These are phyloP conservation scores for Misgurnus mizolepis DNA, from an alignment of 2,113 vertebrate species.

Conservation along the genomic window DNA sequence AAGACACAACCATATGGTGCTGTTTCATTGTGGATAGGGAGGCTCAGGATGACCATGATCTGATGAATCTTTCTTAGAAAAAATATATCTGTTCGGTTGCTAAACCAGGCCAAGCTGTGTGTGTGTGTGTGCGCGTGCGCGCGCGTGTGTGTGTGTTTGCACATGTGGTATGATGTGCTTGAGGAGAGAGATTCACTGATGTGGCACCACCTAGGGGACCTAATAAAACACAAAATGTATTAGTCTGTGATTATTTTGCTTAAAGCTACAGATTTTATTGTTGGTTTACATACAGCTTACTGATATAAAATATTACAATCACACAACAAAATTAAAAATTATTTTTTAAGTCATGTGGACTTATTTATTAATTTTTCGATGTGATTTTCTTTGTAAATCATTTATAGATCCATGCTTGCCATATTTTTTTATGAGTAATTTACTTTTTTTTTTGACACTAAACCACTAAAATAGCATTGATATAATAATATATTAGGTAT, in stretches of 20 bases:
- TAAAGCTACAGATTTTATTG: background rate
- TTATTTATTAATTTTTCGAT: no score
- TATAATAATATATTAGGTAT: no score
- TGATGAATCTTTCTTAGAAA: conserved; percentile 68
- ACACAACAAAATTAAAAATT: no score
- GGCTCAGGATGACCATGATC: conserved; percentile 67
- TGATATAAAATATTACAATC: background rate
- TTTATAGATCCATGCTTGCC: no score
- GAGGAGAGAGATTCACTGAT: conserved; percentile 45
- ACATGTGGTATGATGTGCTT: conserved; percentile 5
- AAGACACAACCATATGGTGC: conserved; percentile 76
- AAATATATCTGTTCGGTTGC: conserved; percentile 61
- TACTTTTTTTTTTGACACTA: no score
- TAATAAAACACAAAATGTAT: conserved; percentile 19
- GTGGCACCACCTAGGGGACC: conserved; percentile 57
- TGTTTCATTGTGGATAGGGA: conserved; percentile 68
- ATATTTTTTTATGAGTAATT: no score
- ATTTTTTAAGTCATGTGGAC: no score
- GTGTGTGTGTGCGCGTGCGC: conserved; percentile 18
- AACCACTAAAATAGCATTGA: no score
- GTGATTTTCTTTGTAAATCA: no score
- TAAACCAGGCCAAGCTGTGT: conserved; percentile 34
- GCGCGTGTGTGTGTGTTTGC: conserved; percentile 12
- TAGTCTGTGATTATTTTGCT: conserved; percentile 1
- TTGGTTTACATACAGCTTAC: background rate